Evolutionary conservation across 1,140 invertebrate species (phyloP).

Genomic region (Heliconius eleuchia): DNA sequence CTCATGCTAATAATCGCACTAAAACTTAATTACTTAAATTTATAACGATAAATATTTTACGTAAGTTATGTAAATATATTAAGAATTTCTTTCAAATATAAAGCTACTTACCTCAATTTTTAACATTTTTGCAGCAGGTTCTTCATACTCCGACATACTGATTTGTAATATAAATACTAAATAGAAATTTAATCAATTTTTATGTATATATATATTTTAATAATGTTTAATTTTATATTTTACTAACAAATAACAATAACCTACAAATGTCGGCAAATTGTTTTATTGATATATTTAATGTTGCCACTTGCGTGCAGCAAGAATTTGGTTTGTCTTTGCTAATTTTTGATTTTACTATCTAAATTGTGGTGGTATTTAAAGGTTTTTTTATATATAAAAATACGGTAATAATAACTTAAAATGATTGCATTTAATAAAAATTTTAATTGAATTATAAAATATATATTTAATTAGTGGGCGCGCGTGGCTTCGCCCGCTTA

Average conservation of each 20-base stretch:
- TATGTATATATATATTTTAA: not conserved
- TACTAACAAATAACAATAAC: slow-evolving; percentile 1
- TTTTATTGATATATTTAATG: slow-evolving; percentile 15
- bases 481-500: no score
- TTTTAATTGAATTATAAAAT: no score
- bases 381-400: not conserved
- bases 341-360: not conserved
- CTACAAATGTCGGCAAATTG: slow-evolving; percentile 18
- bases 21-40: no score
- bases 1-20: no score
- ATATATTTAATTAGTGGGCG: no score
- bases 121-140: slow-evolving; percentile 52
- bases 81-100: not conserved
- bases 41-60: no score
- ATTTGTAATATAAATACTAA: not conserved
- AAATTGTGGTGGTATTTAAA: not conserved
- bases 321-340: no score
- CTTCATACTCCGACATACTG: slow-evolving; percentile 50
- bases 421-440: no score
- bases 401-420: no score
- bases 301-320: not conserved
- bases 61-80: not conserved
- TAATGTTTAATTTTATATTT: not conserved
- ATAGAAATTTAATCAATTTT: slow-evolving; percentile 4
- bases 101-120: slow-evolving; percentile 46